Evolutionary conservation across 2,113 vertebrate species (phyloP).

Genomic region (Phyllostomus discolor): DNA sequence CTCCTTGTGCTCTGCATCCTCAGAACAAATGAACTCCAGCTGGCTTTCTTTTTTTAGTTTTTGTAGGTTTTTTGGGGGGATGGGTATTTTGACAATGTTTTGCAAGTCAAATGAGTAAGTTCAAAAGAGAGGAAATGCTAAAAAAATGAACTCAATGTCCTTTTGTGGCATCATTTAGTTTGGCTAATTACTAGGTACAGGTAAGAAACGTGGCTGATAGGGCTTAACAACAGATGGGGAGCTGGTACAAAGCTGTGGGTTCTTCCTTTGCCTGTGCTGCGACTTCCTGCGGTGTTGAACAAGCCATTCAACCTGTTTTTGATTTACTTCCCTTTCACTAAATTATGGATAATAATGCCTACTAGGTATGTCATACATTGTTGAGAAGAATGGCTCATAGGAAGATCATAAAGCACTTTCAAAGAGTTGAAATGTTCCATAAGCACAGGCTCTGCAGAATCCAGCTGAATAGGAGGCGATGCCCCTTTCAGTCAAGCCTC

Average conservation of each 20-base stretch:
- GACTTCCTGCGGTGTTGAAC: constrained; percentile 66
- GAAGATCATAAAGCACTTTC: constrained; percentile 68
- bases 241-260: constrained; percentile 48
- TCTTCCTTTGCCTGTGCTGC: constrained; percentile 51
- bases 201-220: constrained; percentile 55
- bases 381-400: constrained; percentile 62
- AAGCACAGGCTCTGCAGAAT: background rate
- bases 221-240: constrained; percentile 68
- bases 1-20: background rate
- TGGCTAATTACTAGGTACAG: constrained; percentile 62
- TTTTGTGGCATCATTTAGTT: constrained; percentile 28
- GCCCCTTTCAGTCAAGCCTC: constrained; percentile 38
- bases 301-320: constrained; percentile 74
- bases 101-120: constrained; percentile 39
- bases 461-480: background rate
- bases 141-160: background rate
- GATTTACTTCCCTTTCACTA: constrained; percentile 73
- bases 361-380: constrained; percentile 65
- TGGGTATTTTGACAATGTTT: background rate
- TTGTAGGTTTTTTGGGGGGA: background rate
- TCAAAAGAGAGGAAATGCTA: constrained; percentile 33
- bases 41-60: background rate
- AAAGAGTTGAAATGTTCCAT: constrained; percentile 40
- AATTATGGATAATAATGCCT: constrained; percentile 77
- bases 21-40: background rate